Conservation (phyloP, 2,888 invertebrate species). For the Galerucella nymphaeae region DNA sequence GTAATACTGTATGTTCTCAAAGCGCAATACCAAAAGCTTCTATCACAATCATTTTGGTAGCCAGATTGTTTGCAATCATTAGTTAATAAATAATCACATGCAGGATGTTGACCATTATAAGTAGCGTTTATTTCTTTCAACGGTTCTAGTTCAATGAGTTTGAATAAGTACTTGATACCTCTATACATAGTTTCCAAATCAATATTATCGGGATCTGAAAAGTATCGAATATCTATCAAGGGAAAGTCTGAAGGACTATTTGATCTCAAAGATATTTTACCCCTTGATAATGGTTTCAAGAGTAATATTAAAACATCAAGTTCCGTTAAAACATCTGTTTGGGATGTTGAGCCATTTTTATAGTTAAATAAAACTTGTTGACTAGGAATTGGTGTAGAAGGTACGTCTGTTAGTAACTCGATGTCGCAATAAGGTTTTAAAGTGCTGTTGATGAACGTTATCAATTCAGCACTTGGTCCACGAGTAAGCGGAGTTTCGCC, state of each 20-base stretch:
- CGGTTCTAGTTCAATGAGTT: slow-evolving; percentile 65
- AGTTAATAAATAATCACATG: slow-evolving; percentile 53
- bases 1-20: slow-evolving; percentile 63
- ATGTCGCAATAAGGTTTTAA: background rate
- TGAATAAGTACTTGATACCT: slow-evolving; percentile 65
- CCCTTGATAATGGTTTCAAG: slow-evolving; percentile 54
- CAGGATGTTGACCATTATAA: slow-evolving; percentile 57
- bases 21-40: slow-evolving; percentile 67
- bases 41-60: slow-evolving; percentile 62
- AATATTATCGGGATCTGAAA: slow-evolving; percentile 45
- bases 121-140: slow-evolving; percentile 71
- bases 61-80: background rate
- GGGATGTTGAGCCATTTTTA: background rate
- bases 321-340: slow-evolving; percentile 28
- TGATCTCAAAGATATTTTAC: slow-evolving; percentile 52
- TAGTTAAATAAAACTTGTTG: background rate
- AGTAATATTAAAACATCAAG: slow-evolving; percentile 44
- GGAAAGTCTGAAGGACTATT: slow-evolving; percentile 55
- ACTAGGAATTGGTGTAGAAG: background rate
- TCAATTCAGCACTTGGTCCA: background rate
- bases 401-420: background rate
- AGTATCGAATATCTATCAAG: slow-evolving; percentile 51
- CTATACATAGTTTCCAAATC: slow-evolving; percentile 76
- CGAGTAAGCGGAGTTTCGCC: slow-evolving; percentile 25
- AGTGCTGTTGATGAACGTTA: background rate